Evolutionary conservation across 2,888 invertebrate species (phyloP).

Genomic region (Falcaria lacertinaria): DNA sequence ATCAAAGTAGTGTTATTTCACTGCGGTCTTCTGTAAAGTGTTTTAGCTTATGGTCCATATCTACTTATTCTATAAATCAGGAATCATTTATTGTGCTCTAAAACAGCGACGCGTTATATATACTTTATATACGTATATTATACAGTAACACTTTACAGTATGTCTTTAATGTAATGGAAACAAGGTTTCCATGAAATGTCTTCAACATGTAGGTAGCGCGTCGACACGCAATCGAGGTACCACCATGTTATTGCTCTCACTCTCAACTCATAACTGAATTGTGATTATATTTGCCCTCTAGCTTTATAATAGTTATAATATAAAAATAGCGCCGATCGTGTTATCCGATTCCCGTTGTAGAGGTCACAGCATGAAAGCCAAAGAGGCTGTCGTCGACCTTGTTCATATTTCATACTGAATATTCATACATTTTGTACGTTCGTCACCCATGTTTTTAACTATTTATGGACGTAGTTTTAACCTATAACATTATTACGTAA

Average conservation of each 20-base stretch:
- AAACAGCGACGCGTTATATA: background rate
- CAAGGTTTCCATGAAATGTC: conserved; percentile 59
- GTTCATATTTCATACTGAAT: background rate
- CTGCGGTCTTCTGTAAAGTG: too few species aligned
- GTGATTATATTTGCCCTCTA: conserved; percentile 26
- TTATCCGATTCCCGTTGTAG: background rate
- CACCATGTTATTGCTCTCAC: conserved; percentile 25
- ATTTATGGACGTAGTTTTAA: too few species aligned
- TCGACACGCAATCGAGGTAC: conserved; percentile 48
- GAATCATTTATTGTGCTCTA: too few species aligned
- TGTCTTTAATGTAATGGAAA: conserved; percentile 28
- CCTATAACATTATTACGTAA: too few species aligned
- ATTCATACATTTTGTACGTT: background rate
- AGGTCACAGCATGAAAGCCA: background rate
- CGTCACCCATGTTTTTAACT: background rate
- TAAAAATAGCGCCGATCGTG: background rate
- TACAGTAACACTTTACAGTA: background rate
- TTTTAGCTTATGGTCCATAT: too few species aligned
- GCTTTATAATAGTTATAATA: conserved; percentile 10
- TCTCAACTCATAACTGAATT: conserved; percentile 27
- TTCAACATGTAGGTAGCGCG: conserved; percentile 35
- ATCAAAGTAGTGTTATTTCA: too few species aligned
- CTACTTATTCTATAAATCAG: too few species aligned
- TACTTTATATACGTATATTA: background rate
- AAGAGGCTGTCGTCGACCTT: background rate